Evolutionary conservation across 2,113 vertebrate species (phyloP), one percentile per base, ranked within the genome.

Genomic region (Megatriorchis doriae): DNA sequence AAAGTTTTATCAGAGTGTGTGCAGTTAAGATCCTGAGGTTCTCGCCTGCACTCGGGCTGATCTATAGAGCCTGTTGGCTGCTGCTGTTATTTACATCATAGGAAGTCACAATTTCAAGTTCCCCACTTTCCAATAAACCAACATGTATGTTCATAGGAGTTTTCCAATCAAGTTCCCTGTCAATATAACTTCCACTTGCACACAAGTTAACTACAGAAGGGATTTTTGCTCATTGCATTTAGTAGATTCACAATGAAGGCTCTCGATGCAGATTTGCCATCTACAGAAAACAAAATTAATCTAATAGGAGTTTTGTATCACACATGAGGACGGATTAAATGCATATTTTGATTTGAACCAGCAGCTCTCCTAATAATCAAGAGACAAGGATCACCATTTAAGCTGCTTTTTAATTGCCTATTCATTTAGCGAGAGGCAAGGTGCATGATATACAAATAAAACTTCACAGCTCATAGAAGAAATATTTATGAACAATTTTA

Each of bases 1-100:
- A 47, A 93, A 97, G 43, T 96, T 97, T 96, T 93, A 97, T 87
- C 86, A 91, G 78, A 73, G 55, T 21, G 42, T 34, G 23, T 72
- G 77, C 63, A 32, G 67, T 75, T 83, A 38, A 58, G 53, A 36
- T 94, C 56, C 90, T 34, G 53, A 91, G 73, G 72, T 36, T 95
- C 81, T 85, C 95, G 79, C 89, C 68, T 65, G 80, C 55, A 68
- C 75, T n/a, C 36, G 17, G 36, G 42, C 48, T 73, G 75, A 94
- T n/a, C 17, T 79, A 38, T 4, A 68, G 23, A 75, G 40, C 15
- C 56, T 92, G 9, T 53, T 85, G 50, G 74, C 16, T 97, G 55
- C 34, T n/a, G 36, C 6, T 13, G 25, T 83, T 63, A 42, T 84
- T 95, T 92, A 71, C n/a, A 73, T 19, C 61, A 38, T 14, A 27